Evolutionary conservation across 2,888 invertebrate genomes (phyloP), one percentile per base, ranked within the genome.

Genomic region (Branchipolynoe longqiensis): DNA sequence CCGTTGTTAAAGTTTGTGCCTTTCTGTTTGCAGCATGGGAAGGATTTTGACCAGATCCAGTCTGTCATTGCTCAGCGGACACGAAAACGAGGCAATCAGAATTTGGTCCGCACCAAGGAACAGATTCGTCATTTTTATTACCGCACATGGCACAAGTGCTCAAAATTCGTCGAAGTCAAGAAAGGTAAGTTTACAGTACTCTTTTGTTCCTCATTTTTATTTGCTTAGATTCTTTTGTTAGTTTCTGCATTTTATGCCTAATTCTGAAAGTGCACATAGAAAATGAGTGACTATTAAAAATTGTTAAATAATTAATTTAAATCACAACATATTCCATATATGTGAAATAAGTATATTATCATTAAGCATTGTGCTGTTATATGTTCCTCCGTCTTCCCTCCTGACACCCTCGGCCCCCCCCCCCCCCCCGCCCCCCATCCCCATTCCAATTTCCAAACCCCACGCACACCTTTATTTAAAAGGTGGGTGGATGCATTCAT

Each of bases 51-150:
- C 92, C 96, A 96, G 0, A 96, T 99, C 88, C 97, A 98, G 84
- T 96, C 96, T 59, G 96, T 96, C 92, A 96, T 99, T 88, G 96
- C 96, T 85, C 95, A 95, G 82, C 97, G 98, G 94, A 95, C 97
- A 92, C 97, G 97, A 94, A 97, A 97, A 91, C 97, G 96, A 92
- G 96, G 96, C 28, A 89, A 90, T 28, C 90, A 93, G 31, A 90
- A 92, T 56, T 95, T 95, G 89, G 95, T 96, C 85, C 98, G 98
- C 94, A 97, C 97, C 82, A 98, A 97, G 94, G 98, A 98, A 87
- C 98, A 99, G 95, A 97, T 98, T 90, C 96, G 98, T 85, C 97
- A 97, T 93, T 98, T 98, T 93, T 99, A 98, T 93, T 98, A 98
- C 94, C 95, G 98, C 91, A 98, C 97, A 0, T 98, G 97, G 97